Evolutionary conservation across 64 coral and sea anemone species (phyloP).

Genomic region (Stichodactyla mertensii): DNA sequence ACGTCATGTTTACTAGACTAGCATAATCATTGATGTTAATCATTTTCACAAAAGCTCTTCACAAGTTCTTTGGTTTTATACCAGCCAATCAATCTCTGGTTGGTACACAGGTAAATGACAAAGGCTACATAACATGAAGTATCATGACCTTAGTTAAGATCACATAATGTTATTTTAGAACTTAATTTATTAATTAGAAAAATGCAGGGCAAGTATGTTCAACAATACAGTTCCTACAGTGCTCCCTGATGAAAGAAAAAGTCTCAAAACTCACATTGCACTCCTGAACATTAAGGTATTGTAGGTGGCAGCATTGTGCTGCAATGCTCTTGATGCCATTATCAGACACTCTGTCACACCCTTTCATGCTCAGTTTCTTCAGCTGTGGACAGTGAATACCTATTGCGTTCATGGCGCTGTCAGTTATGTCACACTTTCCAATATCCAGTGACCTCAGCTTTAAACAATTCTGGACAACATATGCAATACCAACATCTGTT

Average conservation of each 20-base stretch:
- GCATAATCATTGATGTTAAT: no score
- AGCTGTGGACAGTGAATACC: conserved; percentile 98
- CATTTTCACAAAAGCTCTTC: no score
- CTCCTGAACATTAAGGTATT: conserved; percentile 95
- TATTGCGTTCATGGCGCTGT: conserved; percentile 77
- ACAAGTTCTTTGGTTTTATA: no score
- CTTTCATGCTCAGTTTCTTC: conserved; percentile 82
- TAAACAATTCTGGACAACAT: conserved; percentile 92
- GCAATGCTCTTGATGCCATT: conserved; percentile 71
- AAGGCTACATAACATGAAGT: background rate
- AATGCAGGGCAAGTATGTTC: conserved; percentile 96
- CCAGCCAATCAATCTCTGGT: no score
- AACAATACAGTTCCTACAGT: conserved; percentile 94
- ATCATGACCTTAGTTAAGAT: background rate
- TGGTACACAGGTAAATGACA: background rate
- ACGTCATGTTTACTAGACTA: no score
- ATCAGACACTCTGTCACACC: conserved; percentile 69
- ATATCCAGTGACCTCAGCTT: conserved; percentile 94
- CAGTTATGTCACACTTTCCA: conserved; percentile 96
- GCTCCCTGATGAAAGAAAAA: conserved; percentile 81
- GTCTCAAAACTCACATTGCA: conserved; percentile 87
- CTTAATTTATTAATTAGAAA: conserved; percentile 27
- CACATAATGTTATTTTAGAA: background rate
- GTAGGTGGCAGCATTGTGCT: conserved; percentile 88
- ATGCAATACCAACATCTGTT: conserved; percentile 69